A percentile compares a stretch with the other conserved stretches of the same genome.
These are phyloP conservation scores for Drosophila fungiperda DNA, from an alignment of 2,888 invertebrate genomes.

Conservation along the genomic window DNA sequence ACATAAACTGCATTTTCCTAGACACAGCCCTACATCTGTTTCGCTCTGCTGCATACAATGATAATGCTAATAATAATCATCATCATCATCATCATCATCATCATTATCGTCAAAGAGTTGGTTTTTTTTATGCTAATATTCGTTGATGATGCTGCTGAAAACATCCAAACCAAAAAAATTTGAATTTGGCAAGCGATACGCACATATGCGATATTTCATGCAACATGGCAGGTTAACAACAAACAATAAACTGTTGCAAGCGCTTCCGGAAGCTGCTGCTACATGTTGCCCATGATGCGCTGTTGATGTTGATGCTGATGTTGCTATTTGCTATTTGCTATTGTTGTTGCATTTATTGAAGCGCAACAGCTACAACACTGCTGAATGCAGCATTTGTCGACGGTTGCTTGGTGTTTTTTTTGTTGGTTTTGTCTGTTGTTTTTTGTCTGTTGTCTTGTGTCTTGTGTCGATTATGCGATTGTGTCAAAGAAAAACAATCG, in stretches of 20 bases:
- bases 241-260: conserved; percentile 50
- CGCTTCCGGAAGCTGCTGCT: conserved; percentile 62
- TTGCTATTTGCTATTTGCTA: conserved; percentile 1
- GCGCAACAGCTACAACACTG: conserved; percentile 52
- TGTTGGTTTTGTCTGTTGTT: not conserved
- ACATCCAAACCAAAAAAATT: conserved; percentile 7
- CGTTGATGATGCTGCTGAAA: conserved; percentile 28
- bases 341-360: conserved; percentile 67
- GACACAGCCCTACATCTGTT: conserved; percentile 42
- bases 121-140: conserved; percentile 40
- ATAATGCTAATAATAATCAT: conserved; percentile 38
- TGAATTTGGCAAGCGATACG: conserved; percentile 50
- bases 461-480: conserved; percentile 62
- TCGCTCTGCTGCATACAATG: conserved; percentile 63
- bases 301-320: conserved; percentile 17
- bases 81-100: conserved; percentile 26
- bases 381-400: conserved; percentile 61
- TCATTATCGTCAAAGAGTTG: conserved; percentile 12
- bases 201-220: conserved; percentile 59
- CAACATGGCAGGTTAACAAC: conserved; percentile 51
- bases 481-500: conserved; percentile 55
- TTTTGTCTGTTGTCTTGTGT: conserved; percentile 40
- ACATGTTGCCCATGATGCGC: conserved; percentile 48
- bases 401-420: conserved; percentile 19
- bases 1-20: conserved; percentile 57